A percentile compares a stretch with the other conserved stretches of the same genome.
phyloP scores from a whole-genome alignment of 2,888 invertebrate species.

The Pilophorus perplexus region DNA sequence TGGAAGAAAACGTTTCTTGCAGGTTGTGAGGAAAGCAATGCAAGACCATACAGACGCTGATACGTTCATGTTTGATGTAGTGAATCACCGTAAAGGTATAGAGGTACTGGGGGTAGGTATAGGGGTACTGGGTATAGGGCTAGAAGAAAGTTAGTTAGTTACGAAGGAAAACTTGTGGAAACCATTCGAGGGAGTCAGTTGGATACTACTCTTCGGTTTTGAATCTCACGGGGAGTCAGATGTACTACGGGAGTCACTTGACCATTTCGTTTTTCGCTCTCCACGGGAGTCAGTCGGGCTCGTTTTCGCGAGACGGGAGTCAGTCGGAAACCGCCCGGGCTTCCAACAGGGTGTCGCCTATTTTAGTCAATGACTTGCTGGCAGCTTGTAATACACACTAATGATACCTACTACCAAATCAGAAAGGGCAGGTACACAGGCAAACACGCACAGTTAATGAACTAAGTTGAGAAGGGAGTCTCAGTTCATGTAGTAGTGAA shows the following conservation, averaged over 20 bases:
- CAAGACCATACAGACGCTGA: background rate
- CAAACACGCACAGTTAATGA: conserved; percentile 19
- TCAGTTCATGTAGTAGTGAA: no score
- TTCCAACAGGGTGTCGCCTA: no score
- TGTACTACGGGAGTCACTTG: no score
- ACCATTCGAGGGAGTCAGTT: no score
- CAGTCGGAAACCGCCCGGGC: no score
- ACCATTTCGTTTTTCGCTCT: no score
- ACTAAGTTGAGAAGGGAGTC: conserved; percentile 2
- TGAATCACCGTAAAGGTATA: background rate
- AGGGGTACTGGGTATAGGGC: background rate
- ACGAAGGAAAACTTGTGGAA: no score
- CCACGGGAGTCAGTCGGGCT: no score
- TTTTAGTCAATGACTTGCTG: conserved; percentile 1
- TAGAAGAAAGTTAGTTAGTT: background rate
- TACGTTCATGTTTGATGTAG: background rate
- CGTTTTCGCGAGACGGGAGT: no score
- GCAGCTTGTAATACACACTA: conserved; percentile 14
- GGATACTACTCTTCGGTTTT: no score
- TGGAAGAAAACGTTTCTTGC: background rate
- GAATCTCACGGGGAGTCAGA: no score
- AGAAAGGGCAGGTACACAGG: conserved; percentile 1
- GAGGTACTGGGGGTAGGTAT: no score
- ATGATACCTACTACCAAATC: conserved; percentile 8
- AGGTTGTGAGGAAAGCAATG: background rate